Conservation (phyloP, 2,888 invertebrate genomes). For the Lobophora halterata region DNA sequence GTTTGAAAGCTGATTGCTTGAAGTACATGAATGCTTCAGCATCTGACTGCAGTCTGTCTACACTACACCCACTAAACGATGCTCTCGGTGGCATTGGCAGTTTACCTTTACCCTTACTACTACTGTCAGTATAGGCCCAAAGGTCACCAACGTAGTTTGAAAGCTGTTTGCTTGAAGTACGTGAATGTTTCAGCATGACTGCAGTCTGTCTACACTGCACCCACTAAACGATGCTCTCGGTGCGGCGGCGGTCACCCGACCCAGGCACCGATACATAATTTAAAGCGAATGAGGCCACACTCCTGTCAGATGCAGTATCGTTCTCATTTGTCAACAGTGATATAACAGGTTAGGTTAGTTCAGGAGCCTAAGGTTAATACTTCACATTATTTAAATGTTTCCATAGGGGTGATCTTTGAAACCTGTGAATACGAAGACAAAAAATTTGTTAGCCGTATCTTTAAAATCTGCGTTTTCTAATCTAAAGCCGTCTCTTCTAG, state of each 20-base stretch:
- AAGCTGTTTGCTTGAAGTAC: not conserved
- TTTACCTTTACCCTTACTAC: too few species aligned
- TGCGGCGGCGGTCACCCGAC: slow-evolving; percentile 17
- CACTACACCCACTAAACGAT: too few species aligned
- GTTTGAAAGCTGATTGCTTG: not conserved
- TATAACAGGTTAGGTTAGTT: slow-evolving; percentile 40
- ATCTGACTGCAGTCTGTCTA: not conserved
- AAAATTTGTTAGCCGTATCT: too few species aligned
- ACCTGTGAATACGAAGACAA: too few species aligned
- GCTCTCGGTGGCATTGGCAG: too few species aligned
- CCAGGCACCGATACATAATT: slow-evolving; percentile 46
- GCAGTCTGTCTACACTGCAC: slow-evolving; percentile 2
- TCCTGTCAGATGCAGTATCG: slow-evolving; percentile 47
- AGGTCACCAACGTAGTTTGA: too few species aligned
- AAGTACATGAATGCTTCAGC: not conserved
- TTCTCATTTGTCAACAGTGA: slow-evolving; percentile 57
- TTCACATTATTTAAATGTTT: too few species aligned
- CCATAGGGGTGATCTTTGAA: too few species aligned
- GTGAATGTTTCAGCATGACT: not conserved
- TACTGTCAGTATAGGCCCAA: too few species aligned
- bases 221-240: slow-evolving; percentile 3
- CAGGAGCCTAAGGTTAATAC: not conserved
- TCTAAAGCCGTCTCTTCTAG: too few species aligned
- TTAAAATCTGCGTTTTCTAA: too few species aligned
- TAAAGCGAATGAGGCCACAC: slow-evolving; percentile 38